Evolutionary conservation across 2,797 vertebrate genomes (phyloP).

Genomic region (Aselliscus stoliczkanus): DNA sequence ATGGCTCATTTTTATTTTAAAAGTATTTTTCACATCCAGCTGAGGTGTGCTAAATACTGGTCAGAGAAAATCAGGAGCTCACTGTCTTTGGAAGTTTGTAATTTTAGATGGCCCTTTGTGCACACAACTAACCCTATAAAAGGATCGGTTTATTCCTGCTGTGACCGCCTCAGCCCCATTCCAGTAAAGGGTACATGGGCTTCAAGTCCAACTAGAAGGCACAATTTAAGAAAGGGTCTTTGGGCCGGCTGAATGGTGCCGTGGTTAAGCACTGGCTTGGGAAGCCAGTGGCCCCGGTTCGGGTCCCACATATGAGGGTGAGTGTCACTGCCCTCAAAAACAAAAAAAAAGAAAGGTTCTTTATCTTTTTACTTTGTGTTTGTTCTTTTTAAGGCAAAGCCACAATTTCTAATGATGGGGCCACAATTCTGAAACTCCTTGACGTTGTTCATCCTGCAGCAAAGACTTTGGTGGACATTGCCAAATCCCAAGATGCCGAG

Average conservation of each 20-base stretch:
- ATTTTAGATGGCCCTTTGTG: background rate
- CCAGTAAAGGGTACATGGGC: background rate
- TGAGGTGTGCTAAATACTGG: background rate
- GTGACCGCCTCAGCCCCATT: background rate
- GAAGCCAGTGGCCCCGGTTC: too few relatives aligned
- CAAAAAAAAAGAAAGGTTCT: background rate
- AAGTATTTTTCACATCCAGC: background rate
- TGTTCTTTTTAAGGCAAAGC: conserved; percentile 88
- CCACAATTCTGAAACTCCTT: conserved; percentile 96
- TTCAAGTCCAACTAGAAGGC: background rate
- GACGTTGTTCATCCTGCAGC: conserved; percentile 97
- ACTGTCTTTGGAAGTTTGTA: background rate
- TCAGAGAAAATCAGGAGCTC: background rate
- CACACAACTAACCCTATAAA: background rate
- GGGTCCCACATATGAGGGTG: too few relatives aligned
- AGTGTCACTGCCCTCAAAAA: too few relatives aligned
- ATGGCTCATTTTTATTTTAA: background rate
- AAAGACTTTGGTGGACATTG: conserved; percentile 97
- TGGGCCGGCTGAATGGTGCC: too few relatives aligned
- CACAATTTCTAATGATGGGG: conserved; percentile 98
- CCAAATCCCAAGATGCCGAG: conserved; percentile 98
- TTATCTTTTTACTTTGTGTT: background rate
- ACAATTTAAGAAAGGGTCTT: background rate
- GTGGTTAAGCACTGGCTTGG: too few relatives aligned
- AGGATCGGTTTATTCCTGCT: background rate